Evolutionary conservation across 1,140 invertebrate species (phyloP).

Genomic region (Drosophila nigromelanica): DNA sequence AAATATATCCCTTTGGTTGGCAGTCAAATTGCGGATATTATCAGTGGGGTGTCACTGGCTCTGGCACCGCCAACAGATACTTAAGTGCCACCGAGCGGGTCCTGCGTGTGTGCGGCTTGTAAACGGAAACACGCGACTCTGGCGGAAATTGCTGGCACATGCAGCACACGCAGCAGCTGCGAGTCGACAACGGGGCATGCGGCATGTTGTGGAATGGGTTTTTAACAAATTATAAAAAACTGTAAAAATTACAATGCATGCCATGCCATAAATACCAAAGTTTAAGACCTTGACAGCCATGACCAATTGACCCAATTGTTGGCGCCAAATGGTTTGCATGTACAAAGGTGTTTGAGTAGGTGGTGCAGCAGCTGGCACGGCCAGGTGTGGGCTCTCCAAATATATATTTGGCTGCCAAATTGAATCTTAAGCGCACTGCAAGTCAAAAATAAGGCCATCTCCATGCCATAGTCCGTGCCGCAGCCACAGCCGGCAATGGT

Average conservation of each 20-base stretch:
- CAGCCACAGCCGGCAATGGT: not conserved
- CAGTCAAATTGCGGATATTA: conserved; percentile 70
- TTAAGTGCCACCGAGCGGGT: conserved; percentile 59
- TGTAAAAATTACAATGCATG: conserved; percentile 69
- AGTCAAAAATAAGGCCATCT: conserved; percentile 50
- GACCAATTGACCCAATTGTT: conserved; percentile 79
- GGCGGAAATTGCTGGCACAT: conserved; percentile 76
- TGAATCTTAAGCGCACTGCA: conserved; percentile 68
- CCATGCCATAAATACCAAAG: conserved; percentile 74
- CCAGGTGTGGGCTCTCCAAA: conserved; percentile 12
- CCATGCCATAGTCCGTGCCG: conserved; percentile 27
- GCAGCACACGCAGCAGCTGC: conserved; percentile 60
- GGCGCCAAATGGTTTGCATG: conserved; percentile 60
- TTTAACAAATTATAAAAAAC: conserved; percentile 70
- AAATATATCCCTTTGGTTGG: conserved; percentile 46
- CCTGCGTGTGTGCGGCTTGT: conserved; percentile 48
- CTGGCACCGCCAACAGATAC: conserved; percentile 62
- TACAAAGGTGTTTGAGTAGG: conserved; percentile 39
- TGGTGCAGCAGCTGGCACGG: not conserved
- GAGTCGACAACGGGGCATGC: conserved; percentile 25
- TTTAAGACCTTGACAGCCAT: conserved; percentile 77
- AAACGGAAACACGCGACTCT: conserved; percentile 74
- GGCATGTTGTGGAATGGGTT: conserved; percentile 32
- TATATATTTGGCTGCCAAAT: conserved; percentile 49
- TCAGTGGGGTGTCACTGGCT: conserved; percentile 61